Evolutionary conservation across 1,140 invertebrate genomes (phyloP), one percentile per base, ranked within the genome.

Genomic region (Hydropsyche tenuis): DNA sequence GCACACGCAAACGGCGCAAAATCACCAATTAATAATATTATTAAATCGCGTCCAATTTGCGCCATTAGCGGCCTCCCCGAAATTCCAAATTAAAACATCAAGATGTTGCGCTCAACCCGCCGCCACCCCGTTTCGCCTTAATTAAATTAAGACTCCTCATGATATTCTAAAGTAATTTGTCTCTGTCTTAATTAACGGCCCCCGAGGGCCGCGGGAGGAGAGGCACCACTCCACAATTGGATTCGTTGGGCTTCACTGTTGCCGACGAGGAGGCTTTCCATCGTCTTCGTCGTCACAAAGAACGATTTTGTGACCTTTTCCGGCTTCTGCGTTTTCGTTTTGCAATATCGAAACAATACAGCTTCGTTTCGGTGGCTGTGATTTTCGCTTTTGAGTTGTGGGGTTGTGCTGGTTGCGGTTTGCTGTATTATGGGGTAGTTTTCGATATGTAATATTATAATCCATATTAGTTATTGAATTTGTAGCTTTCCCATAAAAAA

Each of bases 111-210:
- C n/a, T n/a, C n/a, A n/a, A n/a, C n/a, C n/a, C n/a, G n/a, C n/a
- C n/a, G n/a, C 30, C 30, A 37, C 30, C 30, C 30, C 30, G 30
- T 60, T 18, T 9, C 27, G 42, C n/a, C 42, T 51, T 62, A 63
- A 72, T 72, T 72, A 62, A 72, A 72, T 72, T 72, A 63, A 63
- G 60, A 62, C 56, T 53, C 45, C 56, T 72, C 70, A 72, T 72
- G 51, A 72, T 72, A 72, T 72, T 72, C 70, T 63, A 72, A 72
- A 72, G 51, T 72, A 72, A 72, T 72, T 72, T 72, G 70, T 72
- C 70, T 62, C 51, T 62, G 70, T 72, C 70, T 72, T 72, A 72
- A 72, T 72, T 72, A 72, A 16, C 25, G 42, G 69, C 53, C 65
- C 22, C n/a, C n/a, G n/a, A n/a, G n/a, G n/a, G n/a, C n/a, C n/a